A percentile compares a stretch with the other conserved stretches of the same genome.
Evolutionary conservation across 2,797 vertebrate genomes (phyloP).

Genomic region (Pseudomugil gertrudae): DNA sequence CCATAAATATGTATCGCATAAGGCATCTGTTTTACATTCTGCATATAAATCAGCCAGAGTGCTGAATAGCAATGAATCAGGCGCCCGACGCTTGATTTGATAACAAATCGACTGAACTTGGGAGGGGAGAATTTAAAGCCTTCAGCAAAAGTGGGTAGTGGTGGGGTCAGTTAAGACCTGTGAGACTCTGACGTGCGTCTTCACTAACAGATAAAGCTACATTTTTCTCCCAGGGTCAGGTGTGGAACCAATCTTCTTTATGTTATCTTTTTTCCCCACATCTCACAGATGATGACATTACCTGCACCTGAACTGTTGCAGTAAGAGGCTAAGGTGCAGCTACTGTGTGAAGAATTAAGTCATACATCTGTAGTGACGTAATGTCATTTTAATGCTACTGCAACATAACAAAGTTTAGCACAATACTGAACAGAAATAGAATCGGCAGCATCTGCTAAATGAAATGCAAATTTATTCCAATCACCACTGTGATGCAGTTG

Average conservation of each 20-base stretch:
- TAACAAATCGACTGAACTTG: slow-evolving; percentile 99
- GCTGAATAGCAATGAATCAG: slow-evolving; percentile 99
- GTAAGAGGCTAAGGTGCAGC: slow-evolving; percentile 29
- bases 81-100: slow-evolving; percentile 99
- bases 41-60: slow-evolving; percentile 99
- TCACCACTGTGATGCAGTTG: neutral
- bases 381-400: neutral
- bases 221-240: slow-evolving; percentile 46
- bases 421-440: neutral
- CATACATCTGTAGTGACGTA: neutral
- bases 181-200: slow-evolving; percentile 58
- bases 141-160: slow-evolving; percentile 80
- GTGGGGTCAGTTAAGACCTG: slow-evolving; percentile 69
- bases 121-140: slow-evolving; percentile 97
- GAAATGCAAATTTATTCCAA: neutral
- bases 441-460: neutral
- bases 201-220: slow-evolving; percentile 72
- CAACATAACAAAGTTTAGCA: neutral
- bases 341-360: neutral
- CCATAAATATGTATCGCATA: slow-evolving; percentile 99
- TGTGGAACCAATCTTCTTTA: slow-evolving; percentile 60
- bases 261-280: slow-evolving; percentile 59
- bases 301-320: slow-evolving; percentile 41
- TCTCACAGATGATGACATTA: slow-evolving; percentile 55
- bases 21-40: slow-evolving; percentile 99